Evolutionary conservation across 2,888 invertebrate genomes (phyloP), one percentile per base, ranked within the genome.

Genomic region (Sinopyrophorus schimmeli): DNA sequence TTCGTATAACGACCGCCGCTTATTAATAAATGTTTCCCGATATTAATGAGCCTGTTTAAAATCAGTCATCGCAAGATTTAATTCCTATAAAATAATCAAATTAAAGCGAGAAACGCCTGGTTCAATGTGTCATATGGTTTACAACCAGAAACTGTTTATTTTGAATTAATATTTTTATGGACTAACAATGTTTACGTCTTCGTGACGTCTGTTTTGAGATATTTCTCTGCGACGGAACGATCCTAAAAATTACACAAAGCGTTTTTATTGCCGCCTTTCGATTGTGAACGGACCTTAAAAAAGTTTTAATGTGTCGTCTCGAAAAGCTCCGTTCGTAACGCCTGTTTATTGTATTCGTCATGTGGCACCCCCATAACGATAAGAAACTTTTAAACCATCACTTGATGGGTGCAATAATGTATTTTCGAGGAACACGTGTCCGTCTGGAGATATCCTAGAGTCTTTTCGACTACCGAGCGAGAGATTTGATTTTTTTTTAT

Each of bases 281-380:
- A n/a, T n/a, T n/a, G n/a, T n/a, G n/a, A n/a, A n/a, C n/a, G n/a
- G n/a, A n/a, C n/a, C n/a, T n/a, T n/a, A n/a, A n/a, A n/a, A n/a
- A n/a, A n/a, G n/a, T n/a, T n/a, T n/a, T n/a, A n/a, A n/a, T n/a
- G n/a, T n/a, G n/a, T n/a, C n/a, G n/a, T n/a, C n/a, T n/a, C n/a
- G n/a, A n/a, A n/a, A n/a, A n/a, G n/a, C n/a, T n/a, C n/a, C n/a
- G n/a, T 34, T 32, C 40, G 43, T 28, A 49, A 32, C 52, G 65
- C 62, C 65, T 67, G 67, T 65, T 66, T 64, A 64, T 63, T 64
- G 62, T 64, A 63, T 60, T 62, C 64, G 59, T 66, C 67, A 67
- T 57, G 58, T 63, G 63, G 64, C 67, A 65, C 65, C 65, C 67
- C 60, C 53, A 61, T 65, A 64, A 65, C 60, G 67, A 67, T 67